These are phyloP conservation scores for Spongilla lacustris DNA, from an alignment of 37 sponge, comb jelly and placozoan species.

Conservation along the genomic window DNA sequence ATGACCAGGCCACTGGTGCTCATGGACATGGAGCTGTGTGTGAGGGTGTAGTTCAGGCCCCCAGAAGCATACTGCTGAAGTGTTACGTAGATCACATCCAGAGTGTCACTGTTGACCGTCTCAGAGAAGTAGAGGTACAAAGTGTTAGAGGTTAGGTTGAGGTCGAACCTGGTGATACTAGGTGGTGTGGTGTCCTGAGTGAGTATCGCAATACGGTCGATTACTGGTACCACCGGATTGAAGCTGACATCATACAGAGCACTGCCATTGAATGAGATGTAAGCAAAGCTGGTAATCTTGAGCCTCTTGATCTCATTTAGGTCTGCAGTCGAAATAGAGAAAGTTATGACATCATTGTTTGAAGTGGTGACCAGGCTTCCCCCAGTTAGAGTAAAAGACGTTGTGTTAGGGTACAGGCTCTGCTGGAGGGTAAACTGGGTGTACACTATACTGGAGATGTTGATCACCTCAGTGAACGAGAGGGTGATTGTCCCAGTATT, in stretches of 20 bases:
- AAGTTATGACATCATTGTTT: slow-evolving; percentile 40
- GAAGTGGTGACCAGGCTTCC: slow-evolving; percentile 40
- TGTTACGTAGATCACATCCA: slow-evolving; percentile 70
- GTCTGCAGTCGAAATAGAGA: slow-evolving; percentile 49
- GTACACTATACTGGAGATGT: slow-evolving; percentile 68
- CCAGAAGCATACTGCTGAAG: slow-evolving; percentile 55
- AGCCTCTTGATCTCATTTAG: slow-evolving; percentile 86
- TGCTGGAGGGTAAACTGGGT: slow-evolving; percentile 65
- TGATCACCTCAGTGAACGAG: slow-evolving; percentile 78
- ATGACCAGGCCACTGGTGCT: slow-evolving; percentile 58
- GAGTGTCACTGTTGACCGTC: slow-evolving; percentile 52
- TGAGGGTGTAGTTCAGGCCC: slow-evolving; percentile 49
- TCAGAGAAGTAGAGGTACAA: slow-evolving; percentile 83
- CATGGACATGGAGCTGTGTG: slow-evolving; percentile 17
- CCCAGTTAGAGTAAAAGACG: slow-evolving; percentile 52
- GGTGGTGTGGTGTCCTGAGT: slow-evolving; percentile 68
- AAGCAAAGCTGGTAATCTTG: slow-evolving; percentile 54
- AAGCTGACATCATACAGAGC: slow-evolving; percentile 44
- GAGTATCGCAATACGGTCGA: slow-evolving; percentile 11
- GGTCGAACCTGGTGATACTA: slow-evolving; percentile 53
- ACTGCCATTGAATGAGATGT: slow-evolving; percentile 30
- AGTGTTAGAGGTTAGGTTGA: slow-evolving; percentile 71
- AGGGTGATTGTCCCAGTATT: slow-evolving; percentile 58
- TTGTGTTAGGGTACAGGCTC: slow-evolving; percentile 6
- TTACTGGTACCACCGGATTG: slow-evolving; percentile 61